Percentiles rank a stretch among this genome's conserved stretches.
Conservation (phyloP, 2,113 vertebrate species). For the Strigops habroptila region DNA sequence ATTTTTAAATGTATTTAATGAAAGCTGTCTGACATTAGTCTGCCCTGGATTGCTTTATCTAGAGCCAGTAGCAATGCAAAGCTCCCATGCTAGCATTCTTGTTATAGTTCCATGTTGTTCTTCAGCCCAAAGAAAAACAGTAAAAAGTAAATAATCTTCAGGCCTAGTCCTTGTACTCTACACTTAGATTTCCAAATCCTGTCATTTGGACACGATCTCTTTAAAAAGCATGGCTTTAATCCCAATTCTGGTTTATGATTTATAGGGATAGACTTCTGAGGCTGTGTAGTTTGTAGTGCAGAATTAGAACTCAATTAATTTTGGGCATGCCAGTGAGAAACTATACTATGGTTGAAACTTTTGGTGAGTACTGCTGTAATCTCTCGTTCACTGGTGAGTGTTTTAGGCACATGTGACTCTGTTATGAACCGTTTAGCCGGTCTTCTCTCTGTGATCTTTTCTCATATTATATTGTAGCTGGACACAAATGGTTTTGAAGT, state of each 20-base stretch:
- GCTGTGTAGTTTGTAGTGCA: background rate
- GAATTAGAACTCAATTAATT: background rate
- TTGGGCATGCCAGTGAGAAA: background rate
- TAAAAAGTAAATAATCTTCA: background rate
- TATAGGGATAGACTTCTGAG: background rate
- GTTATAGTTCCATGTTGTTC: background rate
- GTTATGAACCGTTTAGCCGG: background rate
- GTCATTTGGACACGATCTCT: background rate
- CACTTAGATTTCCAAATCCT: background rate
- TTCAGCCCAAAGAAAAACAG: background rate
- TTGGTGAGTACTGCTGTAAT: background rate
- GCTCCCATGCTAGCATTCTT: background rate
- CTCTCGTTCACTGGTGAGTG: background rate
- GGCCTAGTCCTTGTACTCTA: background rate
- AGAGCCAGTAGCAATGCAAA: background rate
- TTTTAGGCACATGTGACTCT: slow-evolving; percentile 18
- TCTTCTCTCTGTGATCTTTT: background rate
- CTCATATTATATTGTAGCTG: background rate
- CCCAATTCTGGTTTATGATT: background rate
- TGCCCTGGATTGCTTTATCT: background rate
- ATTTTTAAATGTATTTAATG: background rate
- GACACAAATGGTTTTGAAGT: slow-evolving; percentile 25
- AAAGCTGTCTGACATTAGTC: background rate
- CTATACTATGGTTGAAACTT: background rate
- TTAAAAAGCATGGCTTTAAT: background rate